Base-by-base conservation (phyloP, 2,113 vertebrate genomes). In the Equus quagga region DNA sequence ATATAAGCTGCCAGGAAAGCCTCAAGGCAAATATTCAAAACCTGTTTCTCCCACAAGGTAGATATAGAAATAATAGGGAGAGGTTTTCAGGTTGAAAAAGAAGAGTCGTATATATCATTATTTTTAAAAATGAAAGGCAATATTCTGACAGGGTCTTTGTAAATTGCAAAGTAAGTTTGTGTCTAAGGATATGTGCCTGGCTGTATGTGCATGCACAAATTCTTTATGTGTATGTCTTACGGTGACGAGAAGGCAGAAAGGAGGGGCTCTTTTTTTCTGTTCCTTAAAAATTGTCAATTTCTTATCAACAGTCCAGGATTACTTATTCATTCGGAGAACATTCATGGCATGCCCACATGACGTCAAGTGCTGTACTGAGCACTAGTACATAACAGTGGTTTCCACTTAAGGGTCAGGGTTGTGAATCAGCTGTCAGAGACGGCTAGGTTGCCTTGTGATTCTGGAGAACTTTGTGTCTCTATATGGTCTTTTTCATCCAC, bases 11-110 rank as follows among this genome's bases (percentile, higher is more conserved):
- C 46, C 84, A 93, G 64, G 33, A 93, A 97, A 84, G 13, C 21
- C n/a, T 81, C 33, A 81, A 93, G 41, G 36, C 26, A 88, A 93
- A 67, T 69, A 60, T 69, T 67, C 31, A 85, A 69, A 89, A 91
- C 6, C 2, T 58, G 4, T 81, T 64, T 96, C 28, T 70, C 46
- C 49, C 41, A 33, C 6, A 44, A 84, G 9, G n/a, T 69, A 83
- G 15, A 8, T 60, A 62, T 6, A 8, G 31, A 2, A 88, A 56
- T 26, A 31, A 56, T 24, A 94, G 5, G 10, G 46, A 79, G 3
- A 17, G 9, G 1, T 76, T 67, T 60, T 23, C 75, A 76, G 44
- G 13, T 12, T 72, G 4, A 69, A 41, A 80, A 89, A 79, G 3
- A 79, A 69, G 36, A 49, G 11, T 56, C 4, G 64, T 21, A 6